Base-by-base conservation (phyloP, 23 tunicate genomes). In the Phallusia fumigata region DNA sequence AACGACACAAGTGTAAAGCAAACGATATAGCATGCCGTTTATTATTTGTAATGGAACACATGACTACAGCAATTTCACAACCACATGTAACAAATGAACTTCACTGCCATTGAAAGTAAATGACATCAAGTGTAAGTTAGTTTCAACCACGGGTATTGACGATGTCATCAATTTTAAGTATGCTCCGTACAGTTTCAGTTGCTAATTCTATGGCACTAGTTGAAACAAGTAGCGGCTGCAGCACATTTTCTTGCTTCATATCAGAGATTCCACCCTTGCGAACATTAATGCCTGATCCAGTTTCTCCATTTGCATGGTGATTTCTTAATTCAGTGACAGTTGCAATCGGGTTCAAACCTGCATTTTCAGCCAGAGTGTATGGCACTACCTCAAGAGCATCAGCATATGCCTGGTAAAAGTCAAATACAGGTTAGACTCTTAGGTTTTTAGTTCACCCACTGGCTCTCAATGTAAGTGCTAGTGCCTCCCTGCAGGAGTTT, bases 151-250 rank as follows among this genome's bases (percentile, higher is more conserved):
- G 51, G 18, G 91, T 87, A 82, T 97, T 97, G 80, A 97, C 99
- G 30, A 97, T 97, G 45, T 97, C 99, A 78, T 97, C 99, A 69
- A 97, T 97, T 86, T 97, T 97, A 58, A 97, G 74, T 33, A 97
- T 97, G 86, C 91, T 85, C 34, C 99, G 91, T 22, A 97, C 97
- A 69, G 99, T 97, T 79, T 97, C 99, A 22, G 99, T 97, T 21
- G 99, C 97, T 53, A 97, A 84, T 88, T 86, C 88, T 34, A 97
- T 89, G 64, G 91, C 97, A 52, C 95, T 88, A 12, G 90, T 88
- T 32, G 97, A 88, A 13, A 97, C 99, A 15, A 97, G 84, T 6
- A 97, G 80, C 12, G 99, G 99, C 58, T 97, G 99, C 30, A 97
- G 87, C 13, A 97, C 99, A 77, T 95, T 90, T 80, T 97, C 99